These are phyloP conservation scores for Rhizoglyphus robini DNA, from an alignment of 1,140 invertebrate species.

Conservation along the genomic window DNA sequence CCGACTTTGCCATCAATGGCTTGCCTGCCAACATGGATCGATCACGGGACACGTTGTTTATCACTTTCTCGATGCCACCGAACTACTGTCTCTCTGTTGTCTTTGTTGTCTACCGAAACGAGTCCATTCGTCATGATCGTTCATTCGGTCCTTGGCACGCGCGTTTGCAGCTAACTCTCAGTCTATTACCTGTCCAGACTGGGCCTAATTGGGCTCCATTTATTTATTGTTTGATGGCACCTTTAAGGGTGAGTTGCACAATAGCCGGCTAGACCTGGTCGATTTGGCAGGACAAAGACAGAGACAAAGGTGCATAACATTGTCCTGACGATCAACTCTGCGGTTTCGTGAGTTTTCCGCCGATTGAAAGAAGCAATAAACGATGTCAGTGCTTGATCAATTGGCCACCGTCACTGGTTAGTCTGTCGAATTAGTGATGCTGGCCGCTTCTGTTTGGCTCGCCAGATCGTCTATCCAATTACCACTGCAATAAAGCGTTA, in stretches of 20 bases:
- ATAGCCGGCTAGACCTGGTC: background rate
- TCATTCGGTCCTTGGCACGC: no score
- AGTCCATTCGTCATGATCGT: no score
- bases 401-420: background rate
- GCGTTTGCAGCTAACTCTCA: no score
- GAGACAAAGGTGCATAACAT: background rate
- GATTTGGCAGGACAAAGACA: background rate
- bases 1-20: background rate
- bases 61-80: background rate
- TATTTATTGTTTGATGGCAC: no score
- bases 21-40: background rate
- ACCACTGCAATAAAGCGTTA: slow-evolving; percentile 1
- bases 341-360: background rate
- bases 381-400: background rate
- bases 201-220: no score
- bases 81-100: background rate
- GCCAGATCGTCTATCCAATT: background rate
- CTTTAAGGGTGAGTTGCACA: background rate
- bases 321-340: background rate
- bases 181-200: no score
- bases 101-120: no score
- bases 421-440: background rate
- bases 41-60: background rate
- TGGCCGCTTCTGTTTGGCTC: background rate
- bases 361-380: background rate